phyloP scores from a whole-genome alignment of 92 coral and sea anemone genomes.

The Zoanthus sociatus region DNA sequence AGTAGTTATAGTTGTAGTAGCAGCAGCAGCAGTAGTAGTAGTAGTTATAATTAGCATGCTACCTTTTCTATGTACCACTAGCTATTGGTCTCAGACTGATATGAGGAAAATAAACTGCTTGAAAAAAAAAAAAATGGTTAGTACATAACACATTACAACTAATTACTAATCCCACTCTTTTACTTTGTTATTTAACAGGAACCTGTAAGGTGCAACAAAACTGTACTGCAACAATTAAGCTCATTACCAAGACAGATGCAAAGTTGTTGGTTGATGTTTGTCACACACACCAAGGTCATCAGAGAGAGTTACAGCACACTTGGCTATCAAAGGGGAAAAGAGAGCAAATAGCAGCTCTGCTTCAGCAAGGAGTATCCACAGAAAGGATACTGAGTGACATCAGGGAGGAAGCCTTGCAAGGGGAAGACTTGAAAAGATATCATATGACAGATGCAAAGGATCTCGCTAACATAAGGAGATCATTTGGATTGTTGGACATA shows the following conservation, averaged over 20 bases:
- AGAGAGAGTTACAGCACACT: slow-evolving; percentile 46
- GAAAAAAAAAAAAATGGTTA: no score
- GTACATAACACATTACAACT: no score
- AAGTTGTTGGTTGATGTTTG: slow-evolving; percentile 46
- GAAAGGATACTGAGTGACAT: slow-evolving; percentile 31
- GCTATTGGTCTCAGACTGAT: no score
- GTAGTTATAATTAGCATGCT: no score
- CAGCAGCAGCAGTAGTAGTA: no score
- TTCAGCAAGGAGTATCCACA: slow-evolving; percentile 59
- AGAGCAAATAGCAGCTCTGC: slow-evolving; percentile 66
- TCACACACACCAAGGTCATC: slow-evolving; percentile 62
- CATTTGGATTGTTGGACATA: slow-evolving; percentile 55
- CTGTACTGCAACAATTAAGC: slow-evolving; percentile 1
- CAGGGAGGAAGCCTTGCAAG: no score
- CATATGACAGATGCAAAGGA: slow-evolving; percentile 55
- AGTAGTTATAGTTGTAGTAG: no score
- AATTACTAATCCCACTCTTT: background rate
- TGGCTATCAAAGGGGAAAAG: slow-evolving; percentile 53
- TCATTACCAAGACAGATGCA: slow-evolving; percentile 30
- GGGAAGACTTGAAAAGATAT: background rate
- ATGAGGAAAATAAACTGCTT: no score
- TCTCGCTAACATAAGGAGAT: slow-evolving; percentile 49
- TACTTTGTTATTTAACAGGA: slow-evolving; percentile 7
- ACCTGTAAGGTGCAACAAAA: slow-evolving; percentile 47
- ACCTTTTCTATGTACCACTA: no score